Evolutionary conservation across 1,140 invertebrate species (phyloP).

Genomic region (Achatina immaculata): DNA sequence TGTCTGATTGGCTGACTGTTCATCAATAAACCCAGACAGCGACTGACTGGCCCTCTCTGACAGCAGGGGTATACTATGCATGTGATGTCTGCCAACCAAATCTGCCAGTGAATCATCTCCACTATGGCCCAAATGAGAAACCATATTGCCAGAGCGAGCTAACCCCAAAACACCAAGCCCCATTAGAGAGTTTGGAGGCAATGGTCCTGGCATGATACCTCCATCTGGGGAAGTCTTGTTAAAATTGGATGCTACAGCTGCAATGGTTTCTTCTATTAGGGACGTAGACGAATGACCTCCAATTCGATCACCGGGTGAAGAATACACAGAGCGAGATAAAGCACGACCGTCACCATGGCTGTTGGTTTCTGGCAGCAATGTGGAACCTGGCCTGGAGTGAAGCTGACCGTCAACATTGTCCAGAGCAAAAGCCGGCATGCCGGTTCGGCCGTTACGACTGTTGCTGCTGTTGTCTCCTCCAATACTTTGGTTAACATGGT

Average conservation of each 20-base stretch:
- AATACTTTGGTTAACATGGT: conserved; percentile 24
- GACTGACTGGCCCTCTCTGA: conserved; percentile 30
- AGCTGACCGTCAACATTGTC: conserved; percentile 22
- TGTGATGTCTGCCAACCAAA: conserved; percentile 28
- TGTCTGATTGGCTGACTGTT: neutral
- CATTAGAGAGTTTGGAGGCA: conserved; percentile 27
- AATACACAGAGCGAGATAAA: conserved; percentile 24
- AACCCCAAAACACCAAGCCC: conserved; percentile 1
- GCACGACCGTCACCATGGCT: conserved; percentile 7
- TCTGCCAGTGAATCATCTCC: conserved; percentile 25
- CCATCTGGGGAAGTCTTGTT: conserved; percentile 25
- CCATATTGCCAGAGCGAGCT: conserved; percentile 5
- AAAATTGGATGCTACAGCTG: conserved; percentile 32
- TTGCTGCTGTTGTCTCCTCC: conserved; percentile 13
- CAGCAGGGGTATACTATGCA: conserved; percentile 18
- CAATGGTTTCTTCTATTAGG: conserved; percentile 36
- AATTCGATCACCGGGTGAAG: conserved; percentile 10
- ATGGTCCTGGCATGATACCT: conserved; percentile 16
- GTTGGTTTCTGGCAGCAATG: conserved; percentile 1
- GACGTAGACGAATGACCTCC: conserved; percentile 4
- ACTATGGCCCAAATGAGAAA: conserved; percentile 7
- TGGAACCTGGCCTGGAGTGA: conserved; percentile 20
- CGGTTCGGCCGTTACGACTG: conserved; percentile 33
- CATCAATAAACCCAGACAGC: conserved; percentile 33
- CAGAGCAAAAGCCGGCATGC: neutral